Evolutionary conservation across 2,888 invertebrate species (phyloP).

Genomic region (Drosophila antonietae): DNA sequence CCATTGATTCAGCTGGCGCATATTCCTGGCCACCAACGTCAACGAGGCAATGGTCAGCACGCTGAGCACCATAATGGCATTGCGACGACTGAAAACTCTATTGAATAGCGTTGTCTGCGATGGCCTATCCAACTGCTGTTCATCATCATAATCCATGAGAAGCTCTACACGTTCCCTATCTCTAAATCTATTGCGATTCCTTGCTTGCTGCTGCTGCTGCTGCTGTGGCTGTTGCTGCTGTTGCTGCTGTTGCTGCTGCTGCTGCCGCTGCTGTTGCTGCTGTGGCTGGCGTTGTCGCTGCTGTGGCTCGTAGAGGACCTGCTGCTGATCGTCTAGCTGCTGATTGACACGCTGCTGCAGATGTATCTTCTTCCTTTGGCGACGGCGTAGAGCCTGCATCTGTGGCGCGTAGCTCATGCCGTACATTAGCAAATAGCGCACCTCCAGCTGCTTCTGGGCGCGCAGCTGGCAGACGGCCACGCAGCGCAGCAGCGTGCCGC

Average conservation of each 20-base stretch:
- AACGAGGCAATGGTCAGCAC: too few species aligned
- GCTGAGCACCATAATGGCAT: too few species aligned
- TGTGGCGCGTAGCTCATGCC: conserved; percentile 6
- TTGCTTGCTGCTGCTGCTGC: neutral
- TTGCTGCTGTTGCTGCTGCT: too few species aligned
- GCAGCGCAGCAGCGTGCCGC: conserved; percentile 31
- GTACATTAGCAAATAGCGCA: conserved; percentile 38
- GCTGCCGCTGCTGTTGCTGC: neutral
- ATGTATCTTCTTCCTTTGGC: conserved; percentile 11
- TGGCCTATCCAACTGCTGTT: too few species aligned
- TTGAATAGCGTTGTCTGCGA: too few species aligned
- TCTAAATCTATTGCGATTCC: too few species aligned
- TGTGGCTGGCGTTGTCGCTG: neutral
- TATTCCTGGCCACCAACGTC: too few species aligned
- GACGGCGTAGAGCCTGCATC: conserved; percentile 15
- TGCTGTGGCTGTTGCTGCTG: neutral
- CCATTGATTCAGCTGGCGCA: too few species aligned
- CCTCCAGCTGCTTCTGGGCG: neutral
- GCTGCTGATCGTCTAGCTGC: neutral
- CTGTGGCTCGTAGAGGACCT: neutral
- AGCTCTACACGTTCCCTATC: too few species aligned
- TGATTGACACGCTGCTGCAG: neutral
- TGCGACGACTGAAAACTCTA: too few species aligned
- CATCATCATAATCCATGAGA: too few species aligned
- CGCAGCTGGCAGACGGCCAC: conserved; percentile 28